Evolutionary conservation across 2,113 vertebrate genomes (phyloP).

Genomic region (Corythornis madagascariensis): DNA sequence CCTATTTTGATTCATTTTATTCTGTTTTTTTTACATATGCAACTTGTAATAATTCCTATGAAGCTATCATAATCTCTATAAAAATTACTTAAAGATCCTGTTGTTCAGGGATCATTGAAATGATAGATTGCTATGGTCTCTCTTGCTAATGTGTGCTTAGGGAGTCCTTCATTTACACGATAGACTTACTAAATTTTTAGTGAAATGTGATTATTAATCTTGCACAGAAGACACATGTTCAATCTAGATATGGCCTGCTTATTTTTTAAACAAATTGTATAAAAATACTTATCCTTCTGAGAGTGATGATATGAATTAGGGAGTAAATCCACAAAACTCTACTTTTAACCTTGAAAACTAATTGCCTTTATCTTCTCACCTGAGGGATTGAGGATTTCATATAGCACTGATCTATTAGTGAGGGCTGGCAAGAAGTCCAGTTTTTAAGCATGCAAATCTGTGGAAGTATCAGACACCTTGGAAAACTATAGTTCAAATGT

Average conservation of each 20-base stretch:
- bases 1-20: constrained; percentile 7
- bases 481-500: background rate
- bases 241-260: background rate
- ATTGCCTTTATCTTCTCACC: background rate
- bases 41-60: constrained; percentile 54
- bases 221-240: background rate
- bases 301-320: background rate
- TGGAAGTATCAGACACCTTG: background rate
- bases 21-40: constrained; percentile 24
- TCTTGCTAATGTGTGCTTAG: constrained; percentile 59
- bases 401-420: background rate
- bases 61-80: constrained; percentile 68
- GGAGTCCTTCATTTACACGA: constrained; percentile 72
- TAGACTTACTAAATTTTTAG: constrained; percentile 63
- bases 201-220: constrained; percentile 63
- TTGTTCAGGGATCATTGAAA: constrained; percentile 69
- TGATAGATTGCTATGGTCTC: constrained; percentile 64
- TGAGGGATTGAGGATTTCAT: background rate
- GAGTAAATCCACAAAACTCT: background rate
- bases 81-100: constrained; percentile 60
- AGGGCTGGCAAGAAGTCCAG: background rate
- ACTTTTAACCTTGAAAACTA: background rate
- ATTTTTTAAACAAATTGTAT: background rate
- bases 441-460: background rate
- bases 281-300: background rate